Evolutionary conservation across 92 coral and sea anemone species (phyloP), one percentile per base, ranked within the genome.

Genomic region (Paramuricea clavata): DNA sequence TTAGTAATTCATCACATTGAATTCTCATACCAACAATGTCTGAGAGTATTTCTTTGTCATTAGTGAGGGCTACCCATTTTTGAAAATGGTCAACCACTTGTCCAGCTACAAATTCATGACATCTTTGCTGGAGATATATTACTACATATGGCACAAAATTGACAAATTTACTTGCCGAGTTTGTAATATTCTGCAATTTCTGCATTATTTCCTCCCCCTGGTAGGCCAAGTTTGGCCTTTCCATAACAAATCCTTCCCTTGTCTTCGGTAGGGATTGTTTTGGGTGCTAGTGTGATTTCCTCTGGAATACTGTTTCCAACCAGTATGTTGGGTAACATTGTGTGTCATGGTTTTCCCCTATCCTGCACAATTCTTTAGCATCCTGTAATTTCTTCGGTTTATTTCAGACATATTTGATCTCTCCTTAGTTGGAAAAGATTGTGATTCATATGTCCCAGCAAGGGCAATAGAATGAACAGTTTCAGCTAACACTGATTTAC

Each of bases 121-220:
- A 56, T 0, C 26, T 0, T 13, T 56, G 64, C 15, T 56, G 16
- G 15, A 56, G 64, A 56, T 56, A 56, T 23, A 7, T 23, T 56
- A 56, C 15, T 7, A 7, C 7, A 23, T n/a, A 19, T 23, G 64
- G 64, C 26, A 56, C n/a, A n/a, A n/a, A n/a, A n/a, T n/a, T n/a
- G n/a, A n/a, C n/a, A 57, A 57, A 17, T 17, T 57, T 57, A 57
- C 65, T 17, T 57, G 17, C 65, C 70, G 70, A 62, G 35, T 27
- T 62, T 62, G 19, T 62, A 62, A 62, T 17, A 25, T 62, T 31
- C 17, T 62, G 15, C 17, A 62, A 62, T 17, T 6, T 62, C 17
- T 62, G 70, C 35, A 62, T 62, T 30, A 62, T 27, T 62, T 62
- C 34, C 70, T 62, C 70, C 70, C 17, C 64, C 15, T 56, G 64